Conservation (phyloP, 2,113 vertebrate genomes). For the Pycnonotus jocosus region DNA sequence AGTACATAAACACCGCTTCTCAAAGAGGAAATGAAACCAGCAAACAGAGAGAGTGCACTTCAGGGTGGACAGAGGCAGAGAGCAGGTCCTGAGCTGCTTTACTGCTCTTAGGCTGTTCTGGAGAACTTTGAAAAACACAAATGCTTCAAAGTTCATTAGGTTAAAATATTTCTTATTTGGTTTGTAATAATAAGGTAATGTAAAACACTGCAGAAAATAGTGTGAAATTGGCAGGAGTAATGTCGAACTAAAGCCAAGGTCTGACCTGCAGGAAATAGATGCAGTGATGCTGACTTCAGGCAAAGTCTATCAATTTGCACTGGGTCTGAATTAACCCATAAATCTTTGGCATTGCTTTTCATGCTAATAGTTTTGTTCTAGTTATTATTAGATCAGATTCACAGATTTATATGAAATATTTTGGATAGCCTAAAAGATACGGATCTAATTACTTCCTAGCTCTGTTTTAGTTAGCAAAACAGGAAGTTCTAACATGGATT, state of each 20-base stretch:
- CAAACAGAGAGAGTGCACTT: background rate
- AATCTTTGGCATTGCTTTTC: background rate
- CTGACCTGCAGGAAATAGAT: background rate
- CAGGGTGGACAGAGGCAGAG: background rate
- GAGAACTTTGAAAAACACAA: background rate
- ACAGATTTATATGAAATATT: background rate
- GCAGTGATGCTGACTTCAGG: background rate
- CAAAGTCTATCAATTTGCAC: background rate
- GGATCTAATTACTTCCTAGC: background rate
- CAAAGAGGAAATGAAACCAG: background rate
- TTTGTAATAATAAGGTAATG: background rate
- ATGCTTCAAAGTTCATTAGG: background rate
- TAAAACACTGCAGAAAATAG: background rate
- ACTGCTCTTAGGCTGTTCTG: background rate
- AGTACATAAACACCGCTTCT: background rate
- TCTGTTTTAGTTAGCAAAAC: background rate
- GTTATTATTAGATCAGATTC: background rate
- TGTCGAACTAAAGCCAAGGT: background rate
- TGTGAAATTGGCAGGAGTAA: background rate
- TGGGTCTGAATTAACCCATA: background rate
- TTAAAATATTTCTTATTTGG: background rate
- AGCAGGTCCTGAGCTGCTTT: background rate
- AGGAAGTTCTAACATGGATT: background rate
- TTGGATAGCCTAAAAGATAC: background rate
- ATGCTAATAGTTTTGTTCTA: background rate